Percentiles rank a stretch among this genome's conserved stretches.
phyloP scores from a whole-genome alignment of 2,888 invertebrate species.

The Dione juno region DNA sequence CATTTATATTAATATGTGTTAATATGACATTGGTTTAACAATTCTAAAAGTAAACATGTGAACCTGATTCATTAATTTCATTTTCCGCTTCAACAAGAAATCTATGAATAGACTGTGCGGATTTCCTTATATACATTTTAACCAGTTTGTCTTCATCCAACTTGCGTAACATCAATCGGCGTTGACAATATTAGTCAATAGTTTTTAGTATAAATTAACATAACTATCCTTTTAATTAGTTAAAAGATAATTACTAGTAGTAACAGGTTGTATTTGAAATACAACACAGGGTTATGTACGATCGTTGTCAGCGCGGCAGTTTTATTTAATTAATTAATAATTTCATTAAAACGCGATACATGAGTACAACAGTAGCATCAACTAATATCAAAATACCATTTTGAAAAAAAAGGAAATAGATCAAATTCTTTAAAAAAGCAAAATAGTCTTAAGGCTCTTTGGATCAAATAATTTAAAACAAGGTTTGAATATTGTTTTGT shows the following conservation, averaged over 20 bases:
- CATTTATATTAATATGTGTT: not conserved
- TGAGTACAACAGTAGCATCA: no score
- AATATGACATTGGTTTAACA: constrained; percentile 1
- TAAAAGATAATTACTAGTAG: not conserved
- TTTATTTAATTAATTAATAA: no score
- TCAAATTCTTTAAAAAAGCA: no score
- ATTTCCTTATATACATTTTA: constrained; percentile 32
- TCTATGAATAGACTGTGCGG: constrained; percentile 28
- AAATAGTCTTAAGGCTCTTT: no score
- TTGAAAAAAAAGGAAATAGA: no score
- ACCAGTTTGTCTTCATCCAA: constrained; percentile 8
- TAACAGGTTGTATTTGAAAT: not conserved
- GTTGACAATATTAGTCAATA: not conserved
- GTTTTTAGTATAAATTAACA: constrained; percentile 6
- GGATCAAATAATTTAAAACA: no score
- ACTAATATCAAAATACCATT: no score
- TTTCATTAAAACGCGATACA: no score
- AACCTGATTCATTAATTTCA: constrained; percentile 21
- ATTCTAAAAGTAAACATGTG: not conserved
- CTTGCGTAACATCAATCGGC: not conserved
- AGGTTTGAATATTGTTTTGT: no score
- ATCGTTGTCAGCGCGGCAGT: no score
- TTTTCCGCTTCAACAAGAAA: constrained; percentile 31
- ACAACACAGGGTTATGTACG: not conserved
- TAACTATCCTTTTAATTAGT: not conserved